Conservation (phyloP, 53 echinoderm and acorn worm genomes). For the Patiria pectinifera region DNA sequence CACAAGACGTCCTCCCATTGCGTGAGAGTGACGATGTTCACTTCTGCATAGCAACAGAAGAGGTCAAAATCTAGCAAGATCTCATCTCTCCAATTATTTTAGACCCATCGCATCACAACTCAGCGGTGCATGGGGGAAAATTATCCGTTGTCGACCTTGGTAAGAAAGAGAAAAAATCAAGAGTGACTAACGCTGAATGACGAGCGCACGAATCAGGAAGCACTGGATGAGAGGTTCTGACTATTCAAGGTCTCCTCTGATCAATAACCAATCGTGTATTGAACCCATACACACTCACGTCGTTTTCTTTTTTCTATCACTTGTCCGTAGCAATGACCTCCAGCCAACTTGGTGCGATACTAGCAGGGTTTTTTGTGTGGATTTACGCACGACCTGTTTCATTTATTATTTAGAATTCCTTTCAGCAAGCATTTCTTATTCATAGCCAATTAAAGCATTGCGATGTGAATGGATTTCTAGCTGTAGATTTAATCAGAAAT, state of each 20-base stretch:
- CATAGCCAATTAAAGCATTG: background rate
- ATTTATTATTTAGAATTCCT: background rate
- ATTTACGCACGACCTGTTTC: background rate
- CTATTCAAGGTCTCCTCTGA: background rate
- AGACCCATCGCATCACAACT: background rate
- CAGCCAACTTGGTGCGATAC: background rate
- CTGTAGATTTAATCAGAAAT: no score
- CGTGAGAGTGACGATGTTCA: background rate
- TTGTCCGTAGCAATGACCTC: background rate
- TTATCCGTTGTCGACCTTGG: background rate
- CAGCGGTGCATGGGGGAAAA: background rate
- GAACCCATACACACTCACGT: background rate
- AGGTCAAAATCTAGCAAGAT: background rate
- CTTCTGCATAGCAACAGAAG: background rate
- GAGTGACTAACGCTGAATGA: background rate
- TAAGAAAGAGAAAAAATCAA: background rate
- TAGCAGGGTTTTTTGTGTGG: no score
- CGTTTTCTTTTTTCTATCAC: background rate
- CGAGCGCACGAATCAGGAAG: background rate
- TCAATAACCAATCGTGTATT: background rate
- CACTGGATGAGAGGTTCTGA: background rate
- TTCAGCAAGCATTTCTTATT: background rate
- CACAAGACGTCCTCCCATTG: background rate
- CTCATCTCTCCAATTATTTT: background rate
- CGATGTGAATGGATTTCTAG: no score